Conservation (phyloP, 30 jellyfish, hydroid and myxozoan species). For the Pseudorhiza aurosa region DNA sequence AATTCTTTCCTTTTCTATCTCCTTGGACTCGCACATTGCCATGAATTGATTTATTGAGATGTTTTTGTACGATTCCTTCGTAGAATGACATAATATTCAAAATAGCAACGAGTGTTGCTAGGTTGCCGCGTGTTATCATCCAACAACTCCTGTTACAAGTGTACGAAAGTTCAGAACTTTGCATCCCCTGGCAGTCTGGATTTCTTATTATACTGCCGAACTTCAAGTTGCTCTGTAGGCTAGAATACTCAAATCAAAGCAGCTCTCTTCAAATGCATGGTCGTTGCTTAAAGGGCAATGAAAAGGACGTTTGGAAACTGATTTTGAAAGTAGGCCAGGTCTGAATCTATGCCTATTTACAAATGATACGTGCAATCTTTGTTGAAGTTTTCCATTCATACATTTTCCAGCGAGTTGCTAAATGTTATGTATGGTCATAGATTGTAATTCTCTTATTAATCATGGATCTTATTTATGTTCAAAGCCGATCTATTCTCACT, state of each 20-base stretch:
- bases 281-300: not conserved
- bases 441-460: too few species aligned
- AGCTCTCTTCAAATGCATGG: constrained; percentile 43
- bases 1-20: not conserved
- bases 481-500: too few species aligned
- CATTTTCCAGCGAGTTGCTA: too few species aligned
- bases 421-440: too few species aligned
- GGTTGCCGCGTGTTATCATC: constrained; percentile 27
- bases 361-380: too few species aligned
- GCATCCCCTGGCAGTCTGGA: constrained; percentile 62
- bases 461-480: too few species aligned
- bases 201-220: not conserved
- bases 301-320: constrained; percentile 19
- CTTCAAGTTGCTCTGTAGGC: constrained; percentile 12
- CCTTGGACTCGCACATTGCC: not conserved
- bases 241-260: not conserved
- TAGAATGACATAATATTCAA: constrained; percentile 35
- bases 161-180: constrained; percentile 25
- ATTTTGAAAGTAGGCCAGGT: constrained; percentile 31
- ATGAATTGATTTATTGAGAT: not conserved
- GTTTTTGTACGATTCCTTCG: too few species aligned
- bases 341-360: not conserved
- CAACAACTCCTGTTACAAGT: constrained; percentile 28
- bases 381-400: too few species aligned
- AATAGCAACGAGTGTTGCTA: not conserved